phyloP scores from a whole-genome alignment of 2,888 invertebrate species.

The Mesochorus sp. region DNA sequence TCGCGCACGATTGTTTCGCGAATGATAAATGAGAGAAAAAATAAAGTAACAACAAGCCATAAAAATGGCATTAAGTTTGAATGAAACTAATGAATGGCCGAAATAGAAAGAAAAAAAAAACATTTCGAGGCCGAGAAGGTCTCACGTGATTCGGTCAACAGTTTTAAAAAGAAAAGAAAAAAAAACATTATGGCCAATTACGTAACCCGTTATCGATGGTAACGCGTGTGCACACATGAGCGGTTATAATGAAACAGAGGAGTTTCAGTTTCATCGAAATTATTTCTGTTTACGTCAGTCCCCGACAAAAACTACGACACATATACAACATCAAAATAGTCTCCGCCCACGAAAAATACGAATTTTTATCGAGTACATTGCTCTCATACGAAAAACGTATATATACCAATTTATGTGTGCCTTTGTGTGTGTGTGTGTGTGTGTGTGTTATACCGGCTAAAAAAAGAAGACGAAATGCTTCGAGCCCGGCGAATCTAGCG shows the following conservation, averaged over 20 bases:
- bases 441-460: too few species aligned
- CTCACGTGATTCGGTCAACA: background rate
- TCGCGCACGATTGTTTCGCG: background rate
- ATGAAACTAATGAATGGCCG: slow-evolving; percentile 20
- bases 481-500: too few species aligned
- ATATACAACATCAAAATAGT: too few species aligned
- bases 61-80: slow-evolving; percentile 14
- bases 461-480: too few species aligned
- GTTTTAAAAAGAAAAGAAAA: background rate
- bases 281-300: background rate
- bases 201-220: slow-evolving; percentile 10
- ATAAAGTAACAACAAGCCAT: background rate
- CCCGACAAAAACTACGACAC: too few species aligned
- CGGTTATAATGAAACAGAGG: background rate
- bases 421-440: too few species aligned
- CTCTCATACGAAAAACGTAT: too few species aligned
- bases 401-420: too few species aligned
- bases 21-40: background rate
- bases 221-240: background rate
- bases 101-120: background rate
- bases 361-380: too few species aligned
- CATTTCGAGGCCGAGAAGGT: background rate
- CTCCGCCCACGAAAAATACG: too few species aligned
- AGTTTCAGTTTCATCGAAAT: background rate
- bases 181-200: background rate